phyloP scores from a whole-genome alignment of 2,888 invertebrate species.

The Leptothorax acervorum region DNA sequence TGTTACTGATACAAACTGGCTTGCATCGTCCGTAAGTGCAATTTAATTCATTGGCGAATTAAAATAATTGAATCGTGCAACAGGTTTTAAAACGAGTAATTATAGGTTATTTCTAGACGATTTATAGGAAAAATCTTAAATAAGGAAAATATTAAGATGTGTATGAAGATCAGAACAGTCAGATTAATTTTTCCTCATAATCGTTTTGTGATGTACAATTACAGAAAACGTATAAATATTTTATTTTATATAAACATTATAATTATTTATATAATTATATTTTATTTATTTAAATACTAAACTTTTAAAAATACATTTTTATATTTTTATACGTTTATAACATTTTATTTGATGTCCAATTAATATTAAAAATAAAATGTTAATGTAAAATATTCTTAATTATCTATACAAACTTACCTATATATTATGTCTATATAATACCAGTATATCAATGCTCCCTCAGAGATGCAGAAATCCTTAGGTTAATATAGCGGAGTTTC shows the following conservation, averaged over 20 bases:
- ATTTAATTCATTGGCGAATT: conserved; percentile 14
- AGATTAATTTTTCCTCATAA: neutral
- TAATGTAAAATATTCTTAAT: too few relatives aligned
- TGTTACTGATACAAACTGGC: conserved; percentile 1
- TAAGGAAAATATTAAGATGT: neutral
- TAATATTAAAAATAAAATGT: neutral
- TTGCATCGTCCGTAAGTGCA: conserved; percentile 46
- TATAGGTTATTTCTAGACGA: neutral
- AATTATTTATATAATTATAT: neutral
- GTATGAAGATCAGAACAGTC: too few relatives aligned
- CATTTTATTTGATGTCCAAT: neutral
- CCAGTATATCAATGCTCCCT: neutral
- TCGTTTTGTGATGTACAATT: neutral
- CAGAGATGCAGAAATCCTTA: neutral
- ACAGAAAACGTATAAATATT: neutral
- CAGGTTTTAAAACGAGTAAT: neutral
- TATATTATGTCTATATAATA: neutral
- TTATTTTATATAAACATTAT: too few relatives aligned
- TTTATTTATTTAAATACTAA: neutral
- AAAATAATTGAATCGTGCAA: neutral
- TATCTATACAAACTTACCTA: neutral
- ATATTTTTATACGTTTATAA: neutral
- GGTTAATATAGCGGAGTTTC: neutral
- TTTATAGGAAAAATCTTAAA: neutral
- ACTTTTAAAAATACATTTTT: neutral